Percentiles rank a stretch among this genome's conserved stretches.
phyloP scores from a whole-genome alignment of 1,140 invertebrate genomes.

The Apis dorsata region DNA sequence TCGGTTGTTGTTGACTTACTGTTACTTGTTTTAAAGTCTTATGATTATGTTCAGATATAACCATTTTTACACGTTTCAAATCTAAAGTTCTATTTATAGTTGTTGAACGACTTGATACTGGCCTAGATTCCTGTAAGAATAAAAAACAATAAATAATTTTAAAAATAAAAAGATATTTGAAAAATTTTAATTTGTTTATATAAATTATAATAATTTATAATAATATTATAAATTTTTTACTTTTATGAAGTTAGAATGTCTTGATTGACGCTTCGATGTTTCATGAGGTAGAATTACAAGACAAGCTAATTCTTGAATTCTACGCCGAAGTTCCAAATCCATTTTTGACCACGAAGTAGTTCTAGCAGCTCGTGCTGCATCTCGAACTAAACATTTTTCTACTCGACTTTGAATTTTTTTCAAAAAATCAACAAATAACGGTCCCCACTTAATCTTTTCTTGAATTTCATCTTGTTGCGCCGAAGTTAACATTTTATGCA shows the following conservation, averaged over 20 bases:
- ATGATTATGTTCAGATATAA: constrained; percentile 80
- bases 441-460: constrained; percentile 74
- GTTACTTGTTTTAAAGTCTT: constrained; percentile 70
- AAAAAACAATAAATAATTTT: not conserved
- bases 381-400: constrained; percentile 83
- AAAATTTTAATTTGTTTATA: not conserved
- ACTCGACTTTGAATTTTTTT: constrained; percentile 79
- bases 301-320: constrained; percentile 83
- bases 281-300: constrained; percentile 80
- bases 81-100: constrained; percentile 78
- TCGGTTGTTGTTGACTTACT: constrained; percentile 61
- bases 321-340: constrained; percentile 82
- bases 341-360: constrained; percentile 84
- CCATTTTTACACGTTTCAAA: constrained; percentile 82
- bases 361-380: constrained; percentile 83
- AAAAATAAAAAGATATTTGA: no score
- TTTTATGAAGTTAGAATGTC: constrained; percentile 75
- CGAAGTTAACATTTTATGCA: constrained; percentile 76
- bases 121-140: constrained; percentile 68
- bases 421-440: constrained; percentile 78
- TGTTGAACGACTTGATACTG: constrained; percentile 64
- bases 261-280: constrained; percentile 71
- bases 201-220: no score
- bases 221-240: constrained; percentile 50
- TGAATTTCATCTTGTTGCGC: constrained; percentile 69